A percentile compares a stretch with the other conserved stretches of the same genome.
Evolutionary conservation across 2,888 invertebrate species (phyloP).

Genomic region (Pelosia muscerda): DNA sequence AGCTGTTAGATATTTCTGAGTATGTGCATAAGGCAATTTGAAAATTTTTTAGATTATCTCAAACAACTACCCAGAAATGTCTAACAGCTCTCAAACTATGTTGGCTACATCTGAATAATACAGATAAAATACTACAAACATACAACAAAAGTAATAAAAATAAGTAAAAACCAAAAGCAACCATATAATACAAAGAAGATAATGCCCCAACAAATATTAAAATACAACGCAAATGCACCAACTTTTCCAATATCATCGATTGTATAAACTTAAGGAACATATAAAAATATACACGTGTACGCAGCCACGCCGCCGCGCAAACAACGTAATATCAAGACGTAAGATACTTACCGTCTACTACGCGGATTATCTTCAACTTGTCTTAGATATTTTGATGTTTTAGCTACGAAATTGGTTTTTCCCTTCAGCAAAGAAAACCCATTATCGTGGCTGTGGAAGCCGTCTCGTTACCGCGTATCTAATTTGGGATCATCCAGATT

Average conservation of each 20-base stretch:
- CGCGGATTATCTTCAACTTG: conserved; percentile 73
- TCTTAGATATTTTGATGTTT: conserved; percentile 80
- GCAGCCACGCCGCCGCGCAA: conserved; percentile 41
- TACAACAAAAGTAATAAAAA: not conserved
- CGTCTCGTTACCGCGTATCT: conserved; percentile 73
- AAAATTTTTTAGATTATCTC: too few relatives aligned
- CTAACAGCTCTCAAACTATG: too few relatives aligned
- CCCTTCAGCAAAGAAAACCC: conserved; percentile 74
- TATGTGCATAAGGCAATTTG: too few relatives aligned
- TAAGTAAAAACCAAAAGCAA: not conserved
- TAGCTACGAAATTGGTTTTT: conserved; percentile 78
- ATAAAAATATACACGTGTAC: conserved; percentile 47
- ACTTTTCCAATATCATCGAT: conserved; percentile 47
- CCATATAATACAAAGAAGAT: conserved; percentile 6
- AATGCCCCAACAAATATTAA: conserved; percentile 34
- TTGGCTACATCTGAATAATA: not conserved
- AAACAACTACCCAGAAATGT: too few relatives aligned
- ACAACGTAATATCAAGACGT: conserved; percentile 69
- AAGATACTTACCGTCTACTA: conserved; percentile 71
- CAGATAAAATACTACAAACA: not conserved
- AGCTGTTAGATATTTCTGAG: too few relatives aligned
- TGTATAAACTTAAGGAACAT: conserved; percentile 38
- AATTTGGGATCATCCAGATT: conserved; percentile 79
- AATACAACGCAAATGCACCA: conserved; percentile 27
- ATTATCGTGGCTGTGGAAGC: conserved; percentile 69